These are phyloP conservation scores for Gorsachius magnificus DNA, from an alignment of 2,797 vertebrate species.

Conservation along the genomic window DNA sequence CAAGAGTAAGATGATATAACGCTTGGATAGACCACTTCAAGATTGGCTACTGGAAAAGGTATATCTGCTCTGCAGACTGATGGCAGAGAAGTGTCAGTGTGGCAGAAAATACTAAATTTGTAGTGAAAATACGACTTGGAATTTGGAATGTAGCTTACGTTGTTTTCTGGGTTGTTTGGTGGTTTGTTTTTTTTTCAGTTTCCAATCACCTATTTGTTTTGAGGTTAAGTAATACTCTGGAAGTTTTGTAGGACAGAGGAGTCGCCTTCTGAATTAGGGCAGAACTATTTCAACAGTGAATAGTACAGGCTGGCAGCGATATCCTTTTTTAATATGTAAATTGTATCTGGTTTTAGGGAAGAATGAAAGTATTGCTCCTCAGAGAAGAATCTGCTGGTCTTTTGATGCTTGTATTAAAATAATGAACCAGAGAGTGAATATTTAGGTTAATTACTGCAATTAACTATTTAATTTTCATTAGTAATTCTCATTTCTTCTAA, in stretches of 20 bases:
- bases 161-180: background rate
- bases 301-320: background rate
- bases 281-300: background rate
- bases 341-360: background rate
- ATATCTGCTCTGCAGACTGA: background rate
- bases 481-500: slow-evolving; percentile 63
- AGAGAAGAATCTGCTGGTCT: background rate
- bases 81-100: accelerated
- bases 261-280: background rate
- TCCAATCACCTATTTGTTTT: background rate
- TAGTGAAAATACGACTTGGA: background rate
- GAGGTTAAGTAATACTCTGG: background rate
- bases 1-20: background rate
- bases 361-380: background rate
- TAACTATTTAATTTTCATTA: background rate
- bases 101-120: background rate
- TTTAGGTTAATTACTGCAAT: background rate
- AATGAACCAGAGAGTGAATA: background rate
- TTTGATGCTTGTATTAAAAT: background rate
- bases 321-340: background rate
- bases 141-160: background rate
- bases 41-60: background rate
- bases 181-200: background rate
- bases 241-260: background rate
- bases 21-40: background rate